Percentiles rank a stretch among this genome's conserved stretches.
phyloP scores from a whole-genome alignment of 1,140 invertebrate genomes.

The Drosophila rhopaloa region DNA sequence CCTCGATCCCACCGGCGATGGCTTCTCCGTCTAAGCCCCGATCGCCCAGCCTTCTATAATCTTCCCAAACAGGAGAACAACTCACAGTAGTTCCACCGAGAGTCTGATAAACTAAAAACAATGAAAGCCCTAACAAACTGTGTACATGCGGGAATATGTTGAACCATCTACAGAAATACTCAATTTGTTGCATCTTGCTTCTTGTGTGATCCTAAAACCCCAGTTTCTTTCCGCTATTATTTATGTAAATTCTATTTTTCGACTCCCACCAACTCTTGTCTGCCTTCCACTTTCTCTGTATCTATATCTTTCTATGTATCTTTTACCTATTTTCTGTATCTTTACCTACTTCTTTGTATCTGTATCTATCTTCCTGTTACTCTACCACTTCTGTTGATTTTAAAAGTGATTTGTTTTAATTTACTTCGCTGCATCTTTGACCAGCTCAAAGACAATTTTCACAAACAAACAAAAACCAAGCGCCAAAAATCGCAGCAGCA shows the following conservation, averaged over 20 bases:
- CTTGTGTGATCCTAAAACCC: conserved; percentile 31
- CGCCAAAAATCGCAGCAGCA: conserved; percentile 82
- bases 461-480: conserved; percentile 52
- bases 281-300: conserved; percentile 9
- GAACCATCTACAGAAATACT: conserved; percentile 53
- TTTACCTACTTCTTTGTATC: not conserved
- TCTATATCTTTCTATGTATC: not conserved
- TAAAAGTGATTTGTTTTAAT: conserved; percentile 76
- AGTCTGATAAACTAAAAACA: conserved; percentile 80
- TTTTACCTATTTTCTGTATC: not conserved
- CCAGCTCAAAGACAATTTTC: conserved; percentile 57
- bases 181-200: conserved; percentile 39
- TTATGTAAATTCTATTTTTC: conserved; percentile 39
- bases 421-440: conserved; percentile 73
- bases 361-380: conserved; percentile 5
- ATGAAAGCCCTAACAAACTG: conserved; percentile 40
- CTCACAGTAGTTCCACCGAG: conserved; percentile 83
- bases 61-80: conserved; percentile 72
- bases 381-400: conserved; percentile 55
- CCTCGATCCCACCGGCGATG: conserved; percentile 96
- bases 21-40: conserved; percentile 89
- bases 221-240: conserved; percentile 39
- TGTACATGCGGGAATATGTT: conserved; percentile 20
- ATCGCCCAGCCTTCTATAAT: too few relatives aligned
- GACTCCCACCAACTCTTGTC: conserved; percentile 16